phyloP scores from a whole-genome alignment of 2,113 vertebrate genomes.

The Myanophis thanlyinensis region DNA sequence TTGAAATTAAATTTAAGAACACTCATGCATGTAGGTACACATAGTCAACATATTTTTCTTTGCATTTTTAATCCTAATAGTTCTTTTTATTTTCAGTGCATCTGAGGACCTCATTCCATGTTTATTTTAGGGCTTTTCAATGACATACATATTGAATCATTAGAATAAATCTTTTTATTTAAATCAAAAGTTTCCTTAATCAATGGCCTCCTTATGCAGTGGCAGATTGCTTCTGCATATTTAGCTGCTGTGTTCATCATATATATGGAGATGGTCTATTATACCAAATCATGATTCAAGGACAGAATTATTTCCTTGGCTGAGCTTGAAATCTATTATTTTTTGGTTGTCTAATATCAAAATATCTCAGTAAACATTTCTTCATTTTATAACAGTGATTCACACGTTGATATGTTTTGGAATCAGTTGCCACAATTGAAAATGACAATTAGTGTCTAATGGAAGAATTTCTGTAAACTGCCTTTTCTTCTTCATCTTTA shows the following conservation, averaged over 20 bases:
- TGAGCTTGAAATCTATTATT: conserved; percentile 52
- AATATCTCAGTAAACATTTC: conserved; percentile 55
- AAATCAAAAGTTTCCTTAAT: conserved; percentile 61
- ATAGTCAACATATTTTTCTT: neutral
- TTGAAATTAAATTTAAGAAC: neutral
- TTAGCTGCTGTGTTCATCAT: conserved; percentile 59
- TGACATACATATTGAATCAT: conserved; percentile 32
- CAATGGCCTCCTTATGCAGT: conserved; percentile 49
- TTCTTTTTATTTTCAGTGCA: conserved; percentile 16
- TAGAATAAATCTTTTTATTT: conserved; percentile 51
- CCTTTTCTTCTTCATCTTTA: conserved; percentile 58
- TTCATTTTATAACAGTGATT: conserved; percentile 33
- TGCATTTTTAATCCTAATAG: conserved; percentile 29
- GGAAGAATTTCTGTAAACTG: conserved; percentile 66
- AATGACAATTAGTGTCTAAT: conserved; percentile 56
- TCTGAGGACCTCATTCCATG: conserved; percentile 31
- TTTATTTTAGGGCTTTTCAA: conserved; percentile 37
- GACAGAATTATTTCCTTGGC: conserved; percentile 57
- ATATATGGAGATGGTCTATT: conserved; percentile 42
- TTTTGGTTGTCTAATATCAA: conserved; percentile 39
- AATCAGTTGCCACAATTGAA: conserved; percentile 62
- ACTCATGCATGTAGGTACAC: neutral
- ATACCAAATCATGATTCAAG: conserved; percentile 51
- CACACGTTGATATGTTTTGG: conserved; percentile 41
- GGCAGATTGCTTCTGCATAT: conserved; percentile 49